Conservation (phyloP, 2,797 vertebrate genomes). For the Brachyrhaphis roseni region DNA sequence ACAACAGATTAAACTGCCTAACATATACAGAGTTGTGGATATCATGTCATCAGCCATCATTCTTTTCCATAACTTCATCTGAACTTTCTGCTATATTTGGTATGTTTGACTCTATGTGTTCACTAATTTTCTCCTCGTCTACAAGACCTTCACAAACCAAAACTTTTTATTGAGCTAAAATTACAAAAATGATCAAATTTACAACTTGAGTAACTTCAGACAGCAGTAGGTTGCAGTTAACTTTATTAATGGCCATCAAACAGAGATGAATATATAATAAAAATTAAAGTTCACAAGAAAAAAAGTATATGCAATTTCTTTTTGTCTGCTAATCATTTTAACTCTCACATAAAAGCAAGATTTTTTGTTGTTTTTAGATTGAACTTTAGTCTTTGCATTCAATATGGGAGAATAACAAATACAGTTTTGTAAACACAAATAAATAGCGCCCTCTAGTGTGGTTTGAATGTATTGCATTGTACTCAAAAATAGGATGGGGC, state of each 20-base stretch:
- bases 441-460: conserved; percentile 72
- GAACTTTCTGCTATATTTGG: not conserved
- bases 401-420: not conserved
- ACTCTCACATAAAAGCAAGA: not conserved
- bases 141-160: not conserved
- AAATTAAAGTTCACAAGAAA: no score
- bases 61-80: not conserved
- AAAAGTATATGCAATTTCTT: not conserved
- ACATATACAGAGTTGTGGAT: not conserved
- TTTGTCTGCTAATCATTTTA: not conserved
- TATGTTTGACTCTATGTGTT: not conserved
- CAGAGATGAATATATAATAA: not conserved
- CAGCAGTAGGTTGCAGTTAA: not conserved
- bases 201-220: not conserved
- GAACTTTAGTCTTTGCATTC: not conserved
- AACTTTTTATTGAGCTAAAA: not conserved
- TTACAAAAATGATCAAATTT: not conserved
- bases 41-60: not conserved
- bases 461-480: not conserved
- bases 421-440: not conserved
- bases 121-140: not conserved
- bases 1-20: not conserved
- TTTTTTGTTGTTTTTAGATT: not conserved
- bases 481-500: not conserved
- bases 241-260: not conserved